Base-by-base conservation (phyloP, 2,888 invertebrate species). In the Microchrysa polita region DNA sequence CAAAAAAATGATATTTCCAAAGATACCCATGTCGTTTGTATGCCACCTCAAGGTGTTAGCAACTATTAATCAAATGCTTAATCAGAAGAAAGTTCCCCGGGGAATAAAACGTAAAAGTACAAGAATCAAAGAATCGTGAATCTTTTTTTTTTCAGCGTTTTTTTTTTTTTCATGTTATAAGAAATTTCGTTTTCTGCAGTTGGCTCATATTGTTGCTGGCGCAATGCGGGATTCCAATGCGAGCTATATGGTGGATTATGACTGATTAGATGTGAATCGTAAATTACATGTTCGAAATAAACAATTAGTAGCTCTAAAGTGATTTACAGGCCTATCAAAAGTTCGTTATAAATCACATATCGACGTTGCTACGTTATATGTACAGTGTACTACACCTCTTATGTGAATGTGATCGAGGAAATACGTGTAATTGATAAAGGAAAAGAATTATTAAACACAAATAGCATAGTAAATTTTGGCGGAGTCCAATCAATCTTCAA, bases 21-120 rank as follows among this genome's bases (percentile, higher is more conserved):
- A 55, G 69, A 69, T 69, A 69, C 55, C 27, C 55, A 40, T 69
- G 69, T 69, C 69, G 69, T 69, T 69, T 55, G 55, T 69, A 69
- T 69, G 55, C 69, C 69, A 69, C 40, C 69, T 69, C 55, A 18
- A 55, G 69, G 42, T 55, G 67, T 40, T 67, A 53, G 69, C 42
- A 57, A 40, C 69, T 44, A 69, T 69, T 69, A 69, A 69, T 69
- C 69, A 69, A 69, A 69, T 40, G 52, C 18, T 22, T 57, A 69
- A 69, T 40, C 34, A 57, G 57, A 69, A 57, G 57, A 69, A 69
- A 69, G 69, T 69, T 53, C 42, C 10, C 16, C 48, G 65, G 22
- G n/a, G 44, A 65, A 65, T 44, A 65, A 65, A 65, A 48, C 44
- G 65, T 22, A 65, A 44, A 65, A n/a, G n/a, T n/a, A n/a, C n/a